These are phyloP conservation scores for Microctonus aethiopoides DNA, from an alignment of 2,888 invertebrate genomes.

Conservation along the genomic window DNA sequence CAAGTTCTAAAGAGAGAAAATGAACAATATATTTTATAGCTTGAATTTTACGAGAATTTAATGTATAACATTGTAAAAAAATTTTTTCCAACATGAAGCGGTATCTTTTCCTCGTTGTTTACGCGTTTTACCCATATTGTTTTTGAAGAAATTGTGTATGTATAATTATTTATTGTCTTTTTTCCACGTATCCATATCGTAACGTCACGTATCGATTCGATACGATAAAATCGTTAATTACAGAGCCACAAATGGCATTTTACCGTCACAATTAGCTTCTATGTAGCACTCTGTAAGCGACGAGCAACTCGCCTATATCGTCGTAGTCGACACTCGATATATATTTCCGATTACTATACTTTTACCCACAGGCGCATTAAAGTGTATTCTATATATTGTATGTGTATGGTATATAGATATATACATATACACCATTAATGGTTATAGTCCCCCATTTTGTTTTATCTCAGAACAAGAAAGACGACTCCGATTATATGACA, in stretches of 20 bases:
- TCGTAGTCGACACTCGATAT: constrained; percentile 20
- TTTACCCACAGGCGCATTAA: constrained; percentile 20
- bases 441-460: background rate
- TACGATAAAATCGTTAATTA: constrained; percentile 51
- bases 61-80: too few species aligned
- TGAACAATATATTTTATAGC: too few species aligned
- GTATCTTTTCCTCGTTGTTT: background rate
- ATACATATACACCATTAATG: constrained; percentile 1
- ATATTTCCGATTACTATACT: constrained; percentile 25
- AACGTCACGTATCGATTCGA: constrained; percentile 42
- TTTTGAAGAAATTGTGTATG: background rate
- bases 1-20: too few species aligned
- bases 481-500: background rate
- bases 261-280: constrained; percentile 43
- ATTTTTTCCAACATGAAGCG: too few species aligned
- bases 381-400: background rate
- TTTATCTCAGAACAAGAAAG: constrained; percentile 4
- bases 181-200: background rate
- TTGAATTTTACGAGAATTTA: too few species aligned
- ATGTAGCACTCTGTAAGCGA: constrained; percentile 32
- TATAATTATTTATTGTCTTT: background rate
- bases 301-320: constrained; percentile 25
- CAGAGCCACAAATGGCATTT: constrained; percentile 42
- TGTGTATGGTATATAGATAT: too few species aligned
- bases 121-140: background rate